Evolutionary conservation across 2,797 vertebrate species (phyloP).

Genomic region (Eutrigla gurnardus): DNA sequence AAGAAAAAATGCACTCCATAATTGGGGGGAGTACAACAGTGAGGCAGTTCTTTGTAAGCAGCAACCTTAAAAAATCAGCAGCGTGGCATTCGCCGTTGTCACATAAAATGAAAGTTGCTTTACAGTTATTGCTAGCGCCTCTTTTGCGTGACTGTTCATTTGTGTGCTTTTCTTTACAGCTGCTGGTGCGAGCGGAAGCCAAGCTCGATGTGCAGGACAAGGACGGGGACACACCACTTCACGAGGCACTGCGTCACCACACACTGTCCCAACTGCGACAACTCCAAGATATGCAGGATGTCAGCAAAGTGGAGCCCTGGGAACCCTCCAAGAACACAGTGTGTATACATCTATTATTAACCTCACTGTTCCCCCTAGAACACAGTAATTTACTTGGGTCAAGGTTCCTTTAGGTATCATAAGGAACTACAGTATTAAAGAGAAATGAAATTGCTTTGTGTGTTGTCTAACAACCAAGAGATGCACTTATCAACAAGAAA

Average conservation of each 20-base stretch:
- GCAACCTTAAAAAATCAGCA: constrained; percentile 48
- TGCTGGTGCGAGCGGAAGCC: constrained; percentile 97
- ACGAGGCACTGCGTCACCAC: constrained; percentile 98
- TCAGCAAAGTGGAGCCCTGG: constrained; percentile 99
- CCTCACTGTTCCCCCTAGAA: constrained; percentile 10
- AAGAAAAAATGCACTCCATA: constrained; percentile 67
- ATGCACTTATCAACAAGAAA: constrained; percentile 2
- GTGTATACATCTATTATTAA: constrained; percentile 60
- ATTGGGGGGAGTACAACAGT: constrained; percentile 40
- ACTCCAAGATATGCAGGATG: constrained; percentile 99
- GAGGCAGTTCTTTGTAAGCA: constrained; percentile 33
- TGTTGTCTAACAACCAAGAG: not conserved
- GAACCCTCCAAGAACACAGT: constrained; percentile 99
- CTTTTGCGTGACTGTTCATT: constrained; percentile 20
- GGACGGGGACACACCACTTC: constrained; percentile 97
- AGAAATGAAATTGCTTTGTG: constrained; percentile 3
- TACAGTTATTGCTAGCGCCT: constrained; percentile 11
- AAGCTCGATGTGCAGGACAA: constrained; percentile 99
- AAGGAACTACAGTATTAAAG: constrained; percentile 2
- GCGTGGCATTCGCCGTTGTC: constrained; percentile 53
- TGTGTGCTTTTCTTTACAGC: constrained; percentile 78
- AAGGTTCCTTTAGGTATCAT: constrained; percentile 19
- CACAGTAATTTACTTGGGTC: constrained; percentile 15
- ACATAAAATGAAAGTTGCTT: constrained; percentile 51
- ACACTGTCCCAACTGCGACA: constrained; percentile 97